Conservation (phyloP, 2,797 vertebrate species). For the Morelia viridis region DNA sequence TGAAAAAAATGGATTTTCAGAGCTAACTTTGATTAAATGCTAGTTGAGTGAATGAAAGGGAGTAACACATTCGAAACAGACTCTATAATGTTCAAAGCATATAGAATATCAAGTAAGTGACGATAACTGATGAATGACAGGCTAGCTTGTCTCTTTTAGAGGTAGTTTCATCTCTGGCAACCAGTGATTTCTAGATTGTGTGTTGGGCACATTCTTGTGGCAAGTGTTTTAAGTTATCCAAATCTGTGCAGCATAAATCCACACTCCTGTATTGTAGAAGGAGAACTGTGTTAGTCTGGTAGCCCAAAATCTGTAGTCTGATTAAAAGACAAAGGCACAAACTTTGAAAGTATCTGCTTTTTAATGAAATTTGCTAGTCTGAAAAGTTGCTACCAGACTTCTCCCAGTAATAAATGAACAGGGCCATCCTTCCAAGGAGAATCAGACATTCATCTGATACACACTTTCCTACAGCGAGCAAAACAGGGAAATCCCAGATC, state of each 20-base stretch:
- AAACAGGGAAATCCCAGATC: background rate
- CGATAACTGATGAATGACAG: background rate
- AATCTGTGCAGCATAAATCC: background rate
- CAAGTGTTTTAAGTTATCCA: background rate
- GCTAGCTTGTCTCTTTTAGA: background rate
- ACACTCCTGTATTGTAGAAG: background rate
- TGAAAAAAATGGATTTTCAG: background rate
- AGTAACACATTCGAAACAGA: background rate
- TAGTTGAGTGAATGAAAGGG: background rate
- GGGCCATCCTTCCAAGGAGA: background rate
- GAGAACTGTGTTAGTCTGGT: background rate
- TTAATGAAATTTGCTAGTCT: background rate
- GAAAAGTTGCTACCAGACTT: background rate
- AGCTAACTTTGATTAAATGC: background rate
- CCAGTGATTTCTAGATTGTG: background rate
- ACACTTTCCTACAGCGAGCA: background rate
- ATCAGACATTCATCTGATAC: background rate
- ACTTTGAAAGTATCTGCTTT: background rate
- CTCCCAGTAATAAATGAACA: background rate
- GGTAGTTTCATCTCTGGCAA: background rate
- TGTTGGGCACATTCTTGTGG: background rate
- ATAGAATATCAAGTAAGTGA: background rate
- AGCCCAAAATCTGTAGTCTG: background rate
- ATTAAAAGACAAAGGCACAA: background rate
- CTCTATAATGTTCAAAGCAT: background rate